Percentiles rank a stretch among this genome's conserved stretches.
Evolutionary conservation across 2,888 invertebrate genomes (phyloP).

Genomic region (Dolomedes plantarius): DNA sequence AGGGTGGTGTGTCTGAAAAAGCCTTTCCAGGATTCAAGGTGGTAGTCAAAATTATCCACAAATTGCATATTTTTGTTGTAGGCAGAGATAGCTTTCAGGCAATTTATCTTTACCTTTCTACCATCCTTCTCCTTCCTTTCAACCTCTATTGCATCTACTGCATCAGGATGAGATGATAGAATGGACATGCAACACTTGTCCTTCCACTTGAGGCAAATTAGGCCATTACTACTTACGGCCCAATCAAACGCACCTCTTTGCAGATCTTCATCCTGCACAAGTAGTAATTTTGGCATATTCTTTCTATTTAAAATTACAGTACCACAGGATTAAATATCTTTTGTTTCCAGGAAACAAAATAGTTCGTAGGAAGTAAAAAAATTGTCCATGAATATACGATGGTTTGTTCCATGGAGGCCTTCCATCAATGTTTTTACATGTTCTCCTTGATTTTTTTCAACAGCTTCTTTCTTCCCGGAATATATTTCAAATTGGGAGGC

Average conservation of each 20-base stretch:
- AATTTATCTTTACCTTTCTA: no score
- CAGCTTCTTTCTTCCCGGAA: background rate
- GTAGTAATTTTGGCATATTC: background rate
- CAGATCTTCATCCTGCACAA: background rate
- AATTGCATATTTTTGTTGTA: no score
- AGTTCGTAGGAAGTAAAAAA: constrained; percentile 19
- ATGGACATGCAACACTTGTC: no score
- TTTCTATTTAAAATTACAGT: background rate
- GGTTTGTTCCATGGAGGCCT: constrained; percentile 21
- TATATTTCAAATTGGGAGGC: constrained; percentile 30
- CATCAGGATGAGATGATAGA: background rate
- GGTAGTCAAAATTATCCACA: background rate
- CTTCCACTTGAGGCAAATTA: no score
- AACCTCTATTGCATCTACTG: background rate
- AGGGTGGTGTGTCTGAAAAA: no score
- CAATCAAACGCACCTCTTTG: background rate
- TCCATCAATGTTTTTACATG: background rate
- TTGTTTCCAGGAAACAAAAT: background rate
- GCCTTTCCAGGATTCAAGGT: background rate
- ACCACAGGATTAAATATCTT: constrained; percentile 20
- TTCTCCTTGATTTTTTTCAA: background rate
- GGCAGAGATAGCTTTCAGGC: no score
- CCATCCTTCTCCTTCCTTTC: background rate
- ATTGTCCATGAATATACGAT: constrained; percentile 10
- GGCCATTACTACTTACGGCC: background rate